Evolutionary conservation across 2,888 invertebrate genomes (phyloP), one percentile per base, ranked within the genome.

Genomic region (Apamea crenata): DNA sequence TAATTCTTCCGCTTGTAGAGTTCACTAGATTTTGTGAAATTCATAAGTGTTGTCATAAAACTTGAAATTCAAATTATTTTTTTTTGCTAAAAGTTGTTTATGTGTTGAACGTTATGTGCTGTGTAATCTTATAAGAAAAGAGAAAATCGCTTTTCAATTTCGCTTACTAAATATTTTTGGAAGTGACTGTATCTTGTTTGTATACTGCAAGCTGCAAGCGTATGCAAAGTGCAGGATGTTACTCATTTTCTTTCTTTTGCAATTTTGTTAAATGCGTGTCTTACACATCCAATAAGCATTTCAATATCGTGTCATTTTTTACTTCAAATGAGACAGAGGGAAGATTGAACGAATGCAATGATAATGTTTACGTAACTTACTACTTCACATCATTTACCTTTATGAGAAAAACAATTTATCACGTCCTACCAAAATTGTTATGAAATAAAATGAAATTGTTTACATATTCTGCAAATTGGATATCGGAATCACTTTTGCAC

Each of bases 161-260:
- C 21, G 2, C 12, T 14, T 8, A 59, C 16, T n/a, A 0, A 29
- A n/a, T 56, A 12, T 40, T 63, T 74, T 40, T 77, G 29, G 25
- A 65, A 14, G 18, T 44, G 18, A 61, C 59, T 36, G 21, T 56
- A 29, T 16, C 21, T 8, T 21, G 59, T 78, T 61, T 32, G 63
- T 44, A 68, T 14, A 77, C 25, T 8, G 25, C 47, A 59, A 68
- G 40, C 53, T 68, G 68, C 44, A 16, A 12, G 8, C 50, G 56
- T n/a, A 32, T 21, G 53, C 66, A 40, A 53, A 69, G 12, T 63
- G n/a, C 53, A 78, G 78, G 44, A 78, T 63, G 68, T 40, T 16
- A 0, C 29, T 18, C 0, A 16, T 44, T 59, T 67, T 61, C 4
- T 61, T 77, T 67, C n/a, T 78, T 75, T 76, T 59, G 56, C 29